Percentiles rank a stretch among this genome's conserved stretches.
Conservation (phyloP, 2,888 invertebrate genomes). For the Megastigmus dorsalis region DNA sequence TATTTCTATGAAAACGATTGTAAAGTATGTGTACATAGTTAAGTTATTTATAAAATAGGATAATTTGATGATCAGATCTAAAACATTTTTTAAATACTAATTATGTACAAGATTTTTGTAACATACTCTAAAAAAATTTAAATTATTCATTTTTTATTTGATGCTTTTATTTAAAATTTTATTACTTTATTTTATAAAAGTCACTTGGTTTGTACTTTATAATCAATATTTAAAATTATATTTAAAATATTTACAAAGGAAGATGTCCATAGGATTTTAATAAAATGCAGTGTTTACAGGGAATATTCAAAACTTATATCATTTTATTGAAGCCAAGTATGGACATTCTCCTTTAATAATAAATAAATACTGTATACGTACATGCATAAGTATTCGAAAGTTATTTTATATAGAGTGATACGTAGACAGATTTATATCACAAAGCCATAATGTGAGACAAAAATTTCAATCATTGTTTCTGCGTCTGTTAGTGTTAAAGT, state of each 20-base stretch:
- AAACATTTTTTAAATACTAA: too few relatives aligned
- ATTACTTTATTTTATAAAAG: not conserved
- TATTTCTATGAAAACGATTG: not conserved
- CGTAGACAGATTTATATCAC: not conserved
- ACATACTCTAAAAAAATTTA: constrained; percentile 2
- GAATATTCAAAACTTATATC: too few relatives aligned
- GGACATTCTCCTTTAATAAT: too few relatives aligned
- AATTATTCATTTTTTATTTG: not conserved
- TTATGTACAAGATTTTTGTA: too few relatives aligned
- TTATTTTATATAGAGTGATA: not conserved
- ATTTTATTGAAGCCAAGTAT: too few relatives aligned
- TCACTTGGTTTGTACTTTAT: not conserved
- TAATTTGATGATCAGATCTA: too few relatives aligned
- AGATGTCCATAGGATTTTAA: too few relatives aligned
- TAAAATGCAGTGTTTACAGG: not conserved
- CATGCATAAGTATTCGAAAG: not conserved
- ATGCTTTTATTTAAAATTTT: constrained; percentile 5
- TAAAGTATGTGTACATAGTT: not conserved
- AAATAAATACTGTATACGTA: not conserved
- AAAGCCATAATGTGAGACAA: not conserved
- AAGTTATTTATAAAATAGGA: constrained; percentile 15
- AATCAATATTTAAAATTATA: not conserved
- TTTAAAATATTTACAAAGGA: too few relatives aligned
- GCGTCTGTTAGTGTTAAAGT: constrained; percentile 12
- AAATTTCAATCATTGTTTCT: not conserved